These are phyloP conservation scores for Chelonia mydas DNA, from an alignment of 2,797 vertebrate species.

Conservation along the genomic window DNA sequence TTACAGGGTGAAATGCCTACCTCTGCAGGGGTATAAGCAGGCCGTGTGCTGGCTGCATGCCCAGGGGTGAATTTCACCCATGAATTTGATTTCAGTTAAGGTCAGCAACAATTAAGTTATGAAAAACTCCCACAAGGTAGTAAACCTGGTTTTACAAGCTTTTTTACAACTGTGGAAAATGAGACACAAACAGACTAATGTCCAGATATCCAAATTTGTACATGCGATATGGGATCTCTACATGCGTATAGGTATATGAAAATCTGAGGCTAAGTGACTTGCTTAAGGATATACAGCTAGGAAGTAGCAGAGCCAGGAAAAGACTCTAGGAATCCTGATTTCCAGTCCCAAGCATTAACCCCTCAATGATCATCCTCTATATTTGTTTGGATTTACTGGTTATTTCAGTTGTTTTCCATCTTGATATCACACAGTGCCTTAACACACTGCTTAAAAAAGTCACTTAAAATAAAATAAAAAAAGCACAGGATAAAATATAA, in stretches of 20 bases:
- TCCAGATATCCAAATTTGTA: neutral
- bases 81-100: neutral
- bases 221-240: neutral
- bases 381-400: neutral
- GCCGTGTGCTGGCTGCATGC: neutral
- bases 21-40: neutral
- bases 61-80: neutral
- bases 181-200: slow-evolving; percentile 22
- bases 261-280: neutral
- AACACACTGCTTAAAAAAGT: neutral
- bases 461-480: neutral
- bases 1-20: neutral
- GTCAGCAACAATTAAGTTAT: slow-evolving; percentile 16
- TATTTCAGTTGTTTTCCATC: neutral
- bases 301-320: neutral
- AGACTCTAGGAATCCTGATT: neutral
- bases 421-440: neutral
- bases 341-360: neutral
- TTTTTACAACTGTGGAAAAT: neutral
- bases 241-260: neutral
- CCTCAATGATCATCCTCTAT: neutral
- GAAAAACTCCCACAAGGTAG: neutral
- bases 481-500: neutral
- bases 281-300: neutral
- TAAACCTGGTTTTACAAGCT: slow-evolving; percentile 32